Percentiles rank a stretch among this genome's conserved stretches.
These are phyloP conservation scores for Oscheius sp. DNA, from an alignment of 2,888 invertebrate species.

Conservation along the genomic window DNA sequence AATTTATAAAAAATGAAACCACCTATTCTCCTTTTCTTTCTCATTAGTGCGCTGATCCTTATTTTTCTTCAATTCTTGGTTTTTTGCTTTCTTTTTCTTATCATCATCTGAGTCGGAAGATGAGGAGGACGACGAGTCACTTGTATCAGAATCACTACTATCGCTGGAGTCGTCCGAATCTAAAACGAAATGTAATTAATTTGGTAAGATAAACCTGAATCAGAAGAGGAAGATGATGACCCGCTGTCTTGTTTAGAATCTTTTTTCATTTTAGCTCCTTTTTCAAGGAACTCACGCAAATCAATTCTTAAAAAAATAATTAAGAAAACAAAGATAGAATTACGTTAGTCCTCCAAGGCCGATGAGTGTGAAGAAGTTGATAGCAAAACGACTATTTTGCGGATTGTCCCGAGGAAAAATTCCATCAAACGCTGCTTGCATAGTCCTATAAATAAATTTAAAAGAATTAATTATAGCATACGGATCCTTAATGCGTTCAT, in stretches of 20 bases:
- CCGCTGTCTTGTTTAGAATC: conserved; percentile 30
- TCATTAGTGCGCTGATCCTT: conserved; percentile 33
- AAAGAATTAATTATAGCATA: conserved; percentile 74
- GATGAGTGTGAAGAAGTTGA: conserved; percentile 96
- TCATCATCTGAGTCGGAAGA: conserved; percentile 41
- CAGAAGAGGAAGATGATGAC: conserved; percentile 33
- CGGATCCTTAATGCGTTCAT: conserved; percentile 88
- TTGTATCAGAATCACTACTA: conserved; percentile 18
- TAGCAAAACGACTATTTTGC: conserved; percentile 93
- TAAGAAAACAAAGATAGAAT: conserved; percentile 63
- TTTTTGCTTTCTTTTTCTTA: conserved; percentile 42
- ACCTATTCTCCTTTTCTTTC: conserved; percentile 13
- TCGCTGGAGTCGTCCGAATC: conserved; percentile 8
- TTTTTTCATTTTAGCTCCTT: conserved; percentile 49
- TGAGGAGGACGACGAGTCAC: conserved; percentile 37
- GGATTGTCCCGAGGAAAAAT: conserved; percentile 95
- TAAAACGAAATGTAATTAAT: background rate
- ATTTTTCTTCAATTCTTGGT: conserved; percentile 28
- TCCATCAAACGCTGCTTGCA: conserved; percentile 86
- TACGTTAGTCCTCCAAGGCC: conserved; percentile 92
- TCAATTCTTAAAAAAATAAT: conserved; percentile 52
- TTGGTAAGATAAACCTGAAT: conserved; percentile 34
- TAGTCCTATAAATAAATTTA: conserved; percentile 77
- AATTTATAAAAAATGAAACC: background rate
- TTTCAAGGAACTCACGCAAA: conserved; percentile 61